phyloP scores from a whole-genome alignment of 2,113 vertebrate genomes.

The Melanerpes aurifrons region DNA sequence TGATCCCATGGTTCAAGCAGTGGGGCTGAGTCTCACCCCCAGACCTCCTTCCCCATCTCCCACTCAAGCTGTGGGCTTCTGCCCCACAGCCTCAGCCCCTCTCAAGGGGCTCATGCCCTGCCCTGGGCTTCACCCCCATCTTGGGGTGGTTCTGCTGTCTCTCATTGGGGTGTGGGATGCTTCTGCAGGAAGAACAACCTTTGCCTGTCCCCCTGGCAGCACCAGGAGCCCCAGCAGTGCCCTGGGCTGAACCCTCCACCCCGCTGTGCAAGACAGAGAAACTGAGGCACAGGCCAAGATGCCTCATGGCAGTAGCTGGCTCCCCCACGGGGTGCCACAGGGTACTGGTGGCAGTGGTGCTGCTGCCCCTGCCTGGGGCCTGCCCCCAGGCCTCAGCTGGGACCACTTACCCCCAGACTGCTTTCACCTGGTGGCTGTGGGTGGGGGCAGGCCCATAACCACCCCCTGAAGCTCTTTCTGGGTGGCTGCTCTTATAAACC shows the following conservation, averaged over 20 bases:
- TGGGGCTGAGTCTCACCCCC: neutral
- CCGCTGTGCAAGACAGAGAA: neutral
- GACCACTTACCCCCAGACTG: neutral
- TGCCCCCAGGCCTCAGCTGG: neutral
- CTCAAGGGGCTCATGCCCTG: too few species aligned
- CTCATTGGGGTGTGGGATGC: rapidly evolving
- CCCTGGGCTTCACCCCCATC: neutral
- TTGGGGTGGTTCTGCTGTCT: neutral
- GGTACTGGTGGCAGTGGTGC: neutral
- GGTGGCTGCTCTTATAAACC: slow-evolving; percentile 38
- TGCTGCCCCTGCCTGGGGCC: neutral
- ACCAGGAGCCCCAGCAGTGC: neutral
- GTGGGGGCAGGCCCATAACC: neutral
- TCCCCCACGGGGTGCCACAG: rapidly evolving
- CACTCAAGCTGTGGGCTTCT: neutral
- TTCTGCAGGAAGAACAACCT: neutral
- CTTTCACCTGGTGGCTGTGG: slow-evolving; percentile 26
- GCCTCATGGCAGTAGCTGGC: rapidly evolving
- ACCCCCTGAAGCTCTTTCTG: neutral
- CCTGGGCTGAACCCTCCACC: neutral
- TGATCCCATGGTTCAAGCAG: neutral
- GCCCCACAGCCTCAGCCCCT: rapidly evolving
- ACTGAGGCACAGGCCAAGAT: neutral
- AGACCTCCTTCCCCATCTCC: neutral
- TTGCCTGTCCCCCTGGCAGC: neutral